Evolutionary conservation across 37 sponge, comb jelly and placozoan genomes (phyloP), one percentile per base, ranked within the genome.

Genomic region (Ianthella basta): DNA sequence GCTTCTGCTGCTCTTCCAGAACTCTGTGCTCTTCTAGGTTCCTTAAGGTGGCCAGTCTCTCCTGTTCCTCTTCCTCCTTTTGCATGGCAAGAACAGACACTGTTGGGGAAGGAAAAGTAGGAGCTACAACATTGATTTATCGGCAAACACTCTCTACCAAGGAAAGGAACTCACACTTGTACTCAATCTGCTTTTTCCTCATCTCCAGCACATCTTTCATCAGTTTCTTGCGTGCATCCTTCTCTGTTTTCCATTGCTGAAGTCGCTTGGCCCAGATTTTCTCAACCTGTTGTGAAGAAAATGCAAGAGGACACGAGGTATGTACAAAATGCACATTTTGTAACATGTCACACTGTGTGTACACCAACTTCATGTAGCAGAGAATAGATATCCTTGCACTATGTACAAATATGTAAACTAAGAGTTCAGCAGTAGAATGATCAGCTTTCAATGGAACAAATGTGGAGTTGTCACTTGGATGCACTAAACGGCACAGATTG

Each of bases 231-330:
- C 99, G 56, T 23, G 99, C 99, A 50, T 94, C 92, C 37, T 79
- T 96, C 69, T 98, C 99, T 53, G 73, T 83, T 67, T 85, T 91
- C 99, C 99, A 96, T 70, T 96, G 97, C 19, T 86, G 73, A 57
- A 93, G 61, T 53, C 97, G 88, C 68, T 91, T 94, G 18, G 68
- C 79, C 99, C 99, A 98, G 70, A 92, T 90, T 55, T 89, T 92
- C 80, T 94, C 92, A 75, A 75, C 78, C 78, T 75, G 37, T 34
- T 18, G 36, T 32, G 50, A 41, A 8, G 40, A 40, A 82, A 55
- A 53, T 67, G 44, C 15, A 5, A 5, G 16, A 80, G 27, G 25
- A 55, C 10, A 59, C 5, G 40, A 59, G 14, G n/a, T 6, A 29
- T 21, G 59, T 55, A 8, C 23, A 20, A 10, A 2, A 80, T 55